Evolutionary conservation across 2,797 vertebrate species (phyloP), one percentile per base, ranked within the genome.

Genomic region (Gadopsis marmoratus): DNA sequence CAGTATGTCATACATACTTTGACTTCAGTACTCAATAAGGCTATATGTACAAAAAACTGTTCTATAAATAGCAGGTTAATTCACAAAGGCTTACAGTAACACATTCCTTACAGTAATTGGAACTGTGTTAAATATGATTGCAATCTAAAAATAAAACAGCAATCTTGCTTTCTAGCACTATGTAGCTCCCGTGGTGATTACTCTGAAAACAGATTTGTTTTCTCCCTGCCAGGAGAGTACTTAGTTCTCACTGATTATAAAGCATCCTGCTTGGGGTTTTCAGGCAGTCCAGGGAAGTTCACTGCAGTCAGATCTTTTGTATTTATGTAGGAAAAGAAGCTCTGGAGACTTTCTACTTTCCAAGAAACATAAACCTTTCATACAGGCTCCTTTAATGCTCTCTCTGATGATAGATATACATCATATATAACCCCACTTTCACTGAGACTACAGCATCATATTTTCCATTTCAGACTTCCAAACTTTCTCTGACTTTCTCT

Each of bases 291-390:
- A 70, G 48, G 56, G 55, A 53, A 88, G 76, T 81, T 85, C 65
- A 81, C 12, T 64, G 50, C 62, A 86, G 79, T 84, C 76, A 74
- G 51, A 75, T 70, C 17, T 71, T 86, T 66, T 81, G 68, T 77
- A 82, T 85, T 86, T 85, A 83, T 85, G 70, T 71, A 76, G 62
- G 69, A 74, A 82, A 87, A 70, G 23, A 9, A 69, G 48, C 64
- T 67, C 77, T 73, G 63, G 84, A 84, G 76, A 85, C 64, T 50
- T 47, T 45, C 48, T 70, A 59, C 73, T 71, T 83, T 89, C 66
- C 67, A 82, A 80, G 29, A 71, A 61, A n/a, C 31, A 85, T 85
- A 84, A 90, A 86, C 71, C 53, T 82, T 88, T 89, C 62, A 87
- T 61, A 69, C 33, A 74, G 13, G 7, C 53, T 63, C 63, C 78